Conservation (phyloP, 2,888 invertebrate species). For the Sinohyriopsis cumingii region DNA sequence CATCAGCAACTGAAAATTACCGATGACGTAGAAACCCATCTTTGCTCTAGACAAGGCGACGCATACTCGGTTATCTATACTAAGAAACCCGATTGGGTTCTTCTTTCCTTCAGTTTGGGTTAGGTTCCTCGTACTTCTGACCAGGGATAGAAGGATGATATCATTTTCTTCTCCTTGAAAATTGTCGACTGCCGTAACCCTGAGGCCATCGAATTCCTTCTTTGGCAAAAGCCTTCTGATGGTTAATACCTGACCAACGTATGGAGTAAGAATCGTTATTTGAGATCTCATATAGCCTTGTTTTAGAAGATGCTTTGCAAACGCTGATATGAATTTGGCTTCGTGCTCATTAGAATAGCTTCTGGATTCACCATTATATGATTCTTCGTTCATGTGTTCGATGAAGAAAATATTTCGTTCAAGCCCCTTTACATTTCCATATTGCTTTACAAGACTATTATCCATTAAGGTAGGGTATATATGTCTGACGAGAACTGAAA, state of each 20-base stretch:
- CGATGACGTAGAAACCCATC: constrained; percentile 67
- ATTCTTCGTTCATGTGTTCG: constrained; percentile 28
- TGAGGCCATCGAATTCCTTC: constrained; percentile 44
- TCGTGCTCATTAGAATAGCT: constrained; percentile 39
- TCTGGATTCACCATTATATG: constrained; percentile 21
- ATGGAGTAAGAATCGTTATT: constrained; percentile 67
- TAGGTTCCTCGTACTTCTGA: constrained; percentile 57
- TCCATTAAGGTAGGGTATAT: constrained; percentile 63
- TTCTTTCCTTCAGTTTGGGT: not conserved
- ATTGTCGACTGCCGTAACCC: constrained; percentile 64
- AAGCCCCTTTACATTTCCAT: constrained; percentile 58
- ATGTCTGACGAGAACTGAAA: constrained; percentile 54
- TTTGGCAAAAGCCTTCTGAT: constrained; percentile 48
- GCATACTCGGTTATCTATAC: constrained; percentile 64
- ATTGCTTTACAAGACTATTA: constrained; percentile 50
- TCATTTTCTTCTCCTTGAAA: constrained; percentile 71
- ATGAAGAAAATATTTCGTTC: constrained; percentile 62
- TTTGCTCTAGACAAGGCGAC: constrained; percentile 70
- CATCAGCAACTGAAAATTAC: constrained; percentile 56
- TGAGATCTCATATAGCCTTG: constrained; percentile 61
- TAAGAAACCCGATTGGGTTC: constrained; percentile 64
- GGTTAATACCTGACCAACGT: constrained; percentile 62
- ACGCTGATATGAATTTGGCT: constrained; percentile 29
- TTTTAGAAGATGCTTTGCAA: constrained; percentile 60
- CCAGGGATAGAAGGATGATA: constrained; percentile 69